phyloP scores from a whole-genome alignment of 2,797 vertebrate genomes.

The Cynopterus sphinx region DNA sequence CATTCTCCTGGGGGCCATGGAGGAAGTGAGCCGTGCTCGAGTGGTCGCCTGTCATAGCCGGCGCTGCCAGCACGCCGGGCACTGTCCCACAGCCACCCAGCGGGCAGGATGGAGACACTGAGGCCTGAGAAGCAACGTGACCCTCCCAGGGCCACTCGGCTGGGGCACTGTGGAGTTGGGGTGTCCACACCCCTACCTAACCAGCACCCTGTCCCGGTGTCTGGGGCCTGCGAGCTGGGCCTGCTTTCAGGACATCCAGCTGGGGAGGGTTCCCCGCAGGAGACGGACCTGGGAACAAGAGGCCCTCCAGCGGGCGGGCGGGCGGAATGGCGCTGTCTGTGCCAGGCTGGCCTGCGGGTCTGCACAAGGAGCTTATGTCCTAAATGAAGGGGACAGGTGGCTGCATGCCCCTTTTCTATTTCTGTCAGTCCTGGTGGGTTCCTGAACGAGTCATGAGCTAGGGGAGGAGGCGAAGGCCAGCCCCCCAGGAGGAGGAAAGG shows the following conservation, averaged over 20 bases:
- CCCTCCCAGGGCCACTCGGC: background rate
- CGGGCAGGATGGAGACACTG: background rate
- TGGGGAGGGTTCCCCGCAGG: background rate
- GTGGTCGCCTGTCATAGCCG: rapidly evolving
- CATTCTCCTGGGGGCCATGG: rapidly evolving
- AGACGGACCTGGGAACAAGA: rapidly evolving
- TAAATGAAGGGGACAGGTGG: background rate
- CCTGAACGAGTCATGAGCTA: background rate
- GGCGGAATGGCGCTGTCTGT: background rate
- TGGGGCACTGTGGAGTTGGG: rapidly evolving
- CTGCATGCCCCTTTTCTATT: background rate
- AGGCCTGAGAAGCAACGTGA: rapidly evolving
- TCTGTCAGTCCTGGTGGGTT: background rate
- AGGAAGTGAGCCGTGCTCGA: rapidly evolving
- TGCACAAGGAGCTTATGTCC: rapidly evolving
- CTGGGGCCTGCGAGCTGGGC: background rate
- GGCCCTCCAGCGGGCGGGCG: rapidly evolving
- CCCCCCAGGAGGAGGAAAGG: background rate
- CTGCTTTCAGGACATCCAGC: rapidly evolving
- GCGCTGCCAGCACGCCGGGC: no score
- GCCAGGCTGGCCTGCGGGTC: background rate
- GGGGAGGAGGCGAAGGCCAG: no score
- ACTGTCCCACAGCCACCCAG: rapidly evolving
- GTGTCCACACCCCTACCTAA: background rate
- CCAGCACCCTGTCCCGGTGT: rapidly evolving